Evolutionary conservation across 2,888 invertebrate species (phyloP), one percentile per base, ranked within the genome.

Genomic region (Drymonia ruficornis): DNA sequence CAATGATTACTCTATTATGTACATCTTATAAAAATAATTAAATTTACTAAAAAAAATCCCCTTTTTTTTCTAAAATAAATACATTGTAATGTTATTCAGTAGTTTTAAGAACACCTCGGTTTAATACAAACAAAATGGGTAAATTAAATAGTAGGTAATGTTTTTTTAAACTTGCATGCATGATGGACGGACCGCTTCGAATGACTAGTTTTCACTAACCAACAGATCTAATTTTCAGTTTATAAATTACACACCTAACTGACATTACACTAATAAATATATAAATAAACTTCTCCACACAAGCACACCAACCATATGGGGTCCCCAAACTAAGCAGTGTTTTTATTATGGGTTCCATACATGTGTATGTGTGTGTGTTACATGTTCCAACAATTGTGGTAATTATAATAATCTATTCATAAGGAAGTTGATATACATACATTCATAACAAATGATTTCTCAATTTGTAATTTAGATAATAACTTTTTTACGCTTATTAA

Each of bases 171-270:
- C 36, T 13, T n/a, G n/a, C n/a, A 11, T n/a, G n/a, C n/a, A 11
- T n/a, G 12, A 49, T 52, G 59, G 55, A 65, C 60, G 57, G 61
- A 65, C 59, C 60, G 56, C 55, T 59, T 60, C 3, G 61, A 62
- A 63, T 77, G 80, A 83, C 83, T 81, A 83, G 81, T 67, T 77
- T 69, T 74, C 70, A 76, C 74, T 69, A 76, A 80, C 71, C 71
- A 72, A 70, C 7, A 6, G 23, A 6, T 72, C 57, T 38, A 47
- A 8, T 18, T 55, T 45, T 40, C 23, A 45, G 13, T 23, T 23
- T 44, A 50, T 43, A 55, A 36, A 40, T 38, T 38, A 23, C 3
- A 2, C 7, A 23, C 23, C 23, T 23, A 2, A 23, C 23, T 23
- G 23, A 23, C 6, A 23, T 23, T 6, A 23, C 23, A 23, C 7